Conservation (phyloP, 2,888 invertebrate species). For the Drosophila cognata region DNA sequence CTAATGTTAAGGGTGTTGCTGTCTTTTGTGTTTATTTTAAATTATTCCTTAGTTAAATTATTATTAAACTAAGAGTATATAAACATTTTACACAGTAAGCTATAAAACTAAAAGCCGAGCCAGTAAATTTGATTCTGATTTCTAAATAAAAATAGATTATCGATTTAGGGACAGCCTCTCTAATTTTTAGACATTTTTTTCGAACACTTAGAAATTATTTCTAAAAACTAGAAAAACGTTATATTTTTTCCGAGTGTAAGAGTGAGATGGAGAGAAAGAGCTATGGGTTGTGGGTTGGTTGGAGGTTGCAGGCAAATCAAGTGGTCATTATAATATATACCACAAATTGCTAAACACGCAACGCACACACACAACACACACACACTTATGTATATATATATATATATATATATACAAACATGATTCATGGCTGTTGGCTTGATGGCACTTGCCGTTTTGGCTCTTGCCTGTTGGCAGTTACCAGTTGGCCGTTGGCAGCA, state of each 20-base stretch:
- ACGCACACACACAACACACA: conserved; percentile 31
- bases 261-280: conserved; percentile 23
- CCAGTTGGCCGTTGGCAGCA: conserved; percentile 31
- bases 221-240: not conserved
- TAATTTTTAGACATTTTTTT: not conserved
- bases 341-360: conserved; percentile 77
- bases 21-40: too few relatives aligned
- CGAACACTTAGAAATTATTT: not conserved
- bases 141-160: not conserved
- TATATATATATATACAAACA: conserved; percentile 32
- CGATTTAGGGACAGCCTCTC: not conserved
- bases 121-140: not conserved
- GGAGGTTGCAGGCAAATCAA: conserved; percentile 63
- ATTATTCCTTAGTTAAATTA: too few relatives aligned
- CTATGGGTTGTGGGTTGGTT: not conserved
- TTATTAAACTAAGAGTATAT: not conserved
- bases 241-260: conserved; percentile 7
- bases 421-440: conserved; percentile 70
- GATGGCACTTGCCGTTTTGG: conserved; percentile 48
- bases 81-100: not conserved
- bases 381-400: not conserved
- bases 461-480: conserved; percentile 27
- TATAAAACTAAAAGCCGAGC: not conserved
- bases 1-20: not conserved
- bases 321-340: conserved; percentile 77